Evolutionary conservation across 2,113 vertebrate species (phyloP).

Genomic region (Cercopithecus mona): DNA sequence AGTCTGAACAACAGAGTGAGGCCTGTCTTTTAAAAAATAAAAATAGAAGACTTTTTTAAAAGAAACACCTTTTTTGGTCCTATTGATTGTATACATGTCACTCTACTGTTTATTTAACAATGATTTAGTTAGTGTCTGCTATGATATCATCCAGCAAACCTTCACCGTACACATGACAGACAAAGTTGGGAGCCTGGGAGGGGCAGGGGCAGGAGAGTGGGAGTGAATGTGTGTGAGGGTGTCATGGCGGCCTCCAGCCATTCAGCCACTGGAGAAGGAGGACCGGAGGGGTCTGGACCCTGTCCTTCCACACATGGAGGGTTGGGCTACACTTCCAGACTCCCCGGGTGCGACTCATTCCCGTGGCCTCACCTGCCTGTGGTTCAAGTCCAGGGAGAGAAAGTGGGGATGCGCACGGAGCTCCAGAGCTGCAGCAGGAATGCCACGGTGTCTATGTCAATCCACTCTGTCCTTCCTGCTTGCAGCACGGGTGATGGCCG

Average conservation of each 20-base stretch:
- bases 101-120: neutral
- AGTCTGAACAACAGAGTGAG: too few species aligned
- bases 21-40: too few species aligned
- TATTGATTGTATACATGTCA: neutral
- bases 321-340: neutral
- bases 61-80: neutral
- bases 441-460: neutral
- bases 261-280: neutral
- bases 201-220: rapidly evolving
- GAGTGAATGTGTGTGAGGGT: rapidly evolving
- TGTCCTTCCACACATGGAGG: rapidly evolving
- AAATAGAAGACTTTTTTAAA: too few species aligned
- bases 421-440: too few species aligned
- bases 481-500: rapidly evolving
- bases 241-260: neutral
- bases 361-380: neutral
- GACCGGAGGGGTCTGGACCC: neutral
- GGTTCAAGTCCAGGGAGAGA: neutral
- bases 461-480: neutral
- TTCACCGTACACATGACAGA: neutral
- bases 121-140: neutral
- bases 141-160: neutral
- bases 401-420: rapidly evolving
- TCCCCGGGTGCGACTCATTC: neutral
- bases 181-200: neutral